Evolutionary conservation across 2,113 vertebrate genomes (phyloP).

Genomic region (Glaucidium brasilianum): DNA sequence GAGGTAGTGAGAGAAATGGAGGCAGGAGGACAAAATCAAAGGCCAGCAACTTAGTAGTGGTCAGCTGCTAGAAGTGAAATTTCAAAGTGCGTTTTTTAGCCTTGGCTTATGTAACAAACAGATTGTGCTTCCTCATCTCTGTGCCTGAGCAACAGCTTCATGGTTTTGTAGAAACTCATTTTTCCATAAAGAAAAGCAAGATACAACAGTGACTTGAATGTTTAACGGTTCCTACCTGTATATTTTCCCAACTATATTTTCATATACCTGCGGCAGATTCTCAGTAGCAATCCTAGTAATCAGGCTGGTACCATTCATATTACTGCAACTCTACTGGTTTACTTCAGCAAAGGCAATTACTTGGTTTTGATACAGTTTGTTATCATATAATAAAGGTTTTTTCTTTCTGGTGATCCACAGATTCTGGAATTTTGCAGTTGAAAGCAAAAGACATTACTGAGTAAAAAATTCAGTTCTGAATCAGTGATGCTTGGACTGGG

Average conservation of each 20-base stretch:
- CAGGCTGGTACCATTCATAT: neutral
- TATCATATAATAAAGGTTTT: neutral
- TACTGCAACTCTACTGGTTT: neutral
- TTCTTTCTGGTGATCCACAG: neutral
- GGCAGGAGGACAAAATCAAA: neutral
- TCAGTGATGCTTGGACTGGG: neutral
- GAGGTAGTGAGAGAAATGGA: neutral
- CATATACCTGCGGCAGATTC: neutral
- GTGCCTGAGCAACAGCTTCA: neutral
- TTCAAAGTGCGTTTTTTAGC: neutral
- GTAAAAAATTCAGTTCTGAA: neutral
- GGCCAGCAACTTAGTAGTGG: neutral
- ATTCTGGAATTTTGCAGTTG: neutral
- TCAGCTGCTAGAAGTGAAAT: neutral
- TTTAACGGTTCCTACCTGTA: neutral
- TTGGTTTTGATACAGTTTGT: neutral
- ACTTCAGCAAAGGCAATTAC: neutral
- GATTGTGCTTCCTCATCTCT: neutral
- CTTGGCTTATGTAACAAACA: neutral
- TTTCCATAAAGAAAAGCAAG: neutral
- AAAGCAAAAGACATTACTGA: neutral
- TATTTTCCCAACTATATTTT: neutral
- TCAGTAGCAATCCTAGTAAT: neutral
- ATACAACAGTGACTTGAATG: neutral
- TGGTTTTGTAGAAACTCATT: neutral